Conservation (phyloP, 2,888 invertebrate species). For the Scotopteryx bipunctaria region DNA sequence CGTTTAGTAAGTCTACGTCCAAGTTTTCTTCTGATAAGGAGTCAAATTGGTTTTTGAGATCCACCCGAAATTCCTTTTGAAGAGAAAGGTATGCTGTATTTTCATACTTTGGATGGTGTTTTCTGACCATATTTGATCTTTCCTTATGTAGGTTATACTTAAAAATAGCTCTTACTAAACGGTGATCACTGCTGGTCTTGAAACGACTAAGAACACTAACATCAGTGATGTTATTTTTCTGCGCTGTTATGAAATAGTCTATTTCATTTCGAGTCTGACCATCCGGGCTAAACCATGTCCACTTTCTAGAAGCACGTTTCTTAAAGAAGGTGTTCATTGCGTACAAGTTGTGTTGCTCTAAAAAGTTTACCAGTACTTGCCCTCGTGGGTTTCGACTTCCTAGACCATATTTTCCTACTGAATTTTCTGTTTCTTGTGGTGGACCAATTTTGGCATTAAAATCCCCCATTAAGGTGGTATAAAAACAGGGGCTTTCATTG, state of each 20-base stretch:
- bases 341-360: not conserved
- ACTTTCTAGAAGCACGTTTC: slow-evolving; percentile 1
- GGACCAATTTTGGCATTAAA: too few species aligned
- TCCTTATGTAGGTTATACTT: slow-evolving; percentile 1
- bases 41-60: slow-evolving; percentile 2
- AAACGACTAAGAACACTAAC: not conserved
- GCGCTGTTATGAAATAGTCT: not conserved
- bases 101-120: slow-evolving; percentile 8
- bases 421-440: not conserved
- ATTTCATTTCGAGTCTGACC: slow-evolving; percentile 1
- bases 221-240: slow-evolving; percentile 2
- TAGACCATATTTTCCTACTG: not conserved
- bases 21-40: not conserved
- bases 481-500: not conserved
- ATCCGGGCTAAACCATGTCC: slow-evolving; percentile 6
- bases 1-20: not conserved
- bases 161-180: slow-evolving; percentile 3
- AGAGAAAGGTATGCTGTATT: not conserved
- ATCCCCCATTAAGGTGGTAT: not conserved
- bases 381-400: not conserved
- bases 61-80: not conserved
- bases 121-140: not conserved
- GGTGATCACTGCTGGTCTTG: slow-evolving; percentile 1
- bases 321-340: slow-evolving; percentile 9
- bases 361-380: not conserved